Conservation (phyloP, 2,888 invertebrate species). For the Liposcelis brunnea region DNA sequence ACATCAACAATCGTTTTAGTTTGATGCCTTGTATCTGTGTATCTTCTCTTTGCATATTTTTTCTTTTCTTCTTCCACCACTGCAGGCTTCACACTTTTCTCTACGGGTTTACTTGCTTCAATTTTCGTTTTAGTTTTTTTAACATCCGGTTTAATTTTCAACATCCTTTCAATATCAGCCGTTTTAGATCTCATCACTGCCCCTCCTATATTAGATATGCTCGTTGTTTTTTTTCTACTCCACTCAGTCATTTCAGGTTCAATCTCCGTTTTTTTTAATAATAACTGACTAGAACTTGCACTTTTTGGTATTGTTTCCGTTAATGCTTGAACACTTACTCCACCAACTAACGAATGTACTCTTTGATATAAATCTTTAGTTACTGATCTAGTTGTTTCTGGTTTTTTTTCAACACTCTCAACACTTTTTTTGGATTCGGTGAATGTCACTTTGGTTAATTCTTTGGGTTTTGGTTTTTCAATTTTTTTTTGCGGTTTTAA, state of each 20-base stretch:
- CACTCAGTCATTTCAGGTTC: slow-evolving; percentile 15
- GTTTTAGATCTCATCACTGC: slow-evolving; percentile 47
- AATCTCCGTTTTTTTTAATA: slow-evolving; percentile 12
- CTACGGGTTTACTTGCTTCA: slow-evolving; percentile 1
- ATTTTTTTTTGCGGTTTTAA: slow-evolving; percentile 16
- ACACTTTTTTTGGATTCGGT: background rate
- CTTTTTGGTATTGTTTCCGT: slow-evolving; percentile 20
- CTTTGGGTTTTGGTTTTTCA: slow-evolving; percentile 23
- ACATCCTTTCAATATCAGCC: slow-evolving; percentile 45
- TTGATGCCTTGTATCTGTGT: slow-evolving; percentile 40
- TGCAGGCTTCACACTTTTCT: slow-evolving; percentile 21
- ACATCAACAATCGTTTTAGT: slow-evolving; percentile 24
- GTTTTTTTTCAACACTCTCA: background rate
- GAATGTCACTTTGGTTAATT: slow-evolving; percentile 17
- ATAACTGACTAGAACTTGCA: slow-evolving; percentile 15
- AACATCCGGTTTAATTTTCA: slow-evolving; percentile 22
- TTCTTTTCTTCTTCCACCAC: slow-evolving; percentile 36
- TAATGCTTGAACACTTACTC: background rate
- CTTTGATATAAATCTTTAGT: slow-evolving; percentile 8
- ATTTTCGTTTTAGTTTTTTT: background rate
- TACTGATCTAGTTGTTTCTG: slow-evolving; percentile 1
- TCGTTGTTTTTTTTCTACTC: slow-evolving; percentile 32
- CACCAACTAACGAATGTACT: slow-evolving; percentile 7
- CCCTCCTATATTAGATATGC: slow-evolving; percentile 46
- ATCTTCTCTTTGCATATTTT: slow-evolving; percentile 40